Evolutionary conservation across 2,797 vertebrate genomes (phyloP), one percentile per base, ranked within the genome.

Genomic region (Varecia variegata): DNA sequence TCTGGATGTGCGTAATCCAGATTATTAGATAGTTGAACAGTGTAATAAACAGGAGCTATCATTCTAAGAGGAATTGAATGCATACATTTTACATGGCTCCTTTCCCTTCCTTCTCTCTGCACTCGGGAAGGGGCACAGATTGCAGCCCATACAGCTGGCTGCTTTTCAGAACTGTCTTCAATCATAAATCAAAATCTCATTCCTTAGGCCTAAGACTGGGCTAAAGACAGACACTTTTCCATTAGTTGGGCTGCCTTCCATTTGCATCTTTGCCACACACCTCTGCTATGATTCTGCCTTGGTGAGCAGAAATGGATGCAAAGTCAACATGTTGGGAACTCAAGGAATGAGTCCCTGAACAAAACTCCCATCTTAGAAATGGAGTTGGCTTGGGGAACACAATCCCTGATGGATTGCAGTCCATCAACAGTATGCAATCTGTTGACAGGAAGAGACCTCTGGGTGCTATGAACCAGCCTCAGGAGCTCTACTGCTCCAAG

Each of bases 1-100:
- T 95, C 97, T 97, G 94, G 86, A 96, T 97, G 93, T 97, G 50
- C 35, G 95, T n/a, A 88, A 91, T 47, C 77, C 87, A 92, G 82
- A 90, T 65, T 76, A 92, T 52, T 84, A 88, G 70, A 87, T 14
- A 88, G 76, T 67, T 73, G 43, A 94, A 60, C 56, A 85, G 52
- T 82, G 35, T 43, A 80, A 38, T 13, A 83, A 73, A 21, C n/a
- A 27, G 30, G n/a, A 60, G 21, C 20, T 79, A 70, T 82, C 86
- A 35, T 85, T 88, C 77, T 94, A 77, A 68, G 60, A 93, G 62
- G 80, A 93, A 94, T 13, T 56, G 50, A 92, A 90, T 58, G 56
- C 5, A 0, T 70, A 77, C 65, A 92, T 54, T 94, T 90, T 45
- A 77, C 27, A 47, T 82, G 81, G 83, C 65, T 97, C 84, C 68